Conservation (phyloP, 2,113 vertebrate genomes). For the Bubo scandiacus region DNA sequence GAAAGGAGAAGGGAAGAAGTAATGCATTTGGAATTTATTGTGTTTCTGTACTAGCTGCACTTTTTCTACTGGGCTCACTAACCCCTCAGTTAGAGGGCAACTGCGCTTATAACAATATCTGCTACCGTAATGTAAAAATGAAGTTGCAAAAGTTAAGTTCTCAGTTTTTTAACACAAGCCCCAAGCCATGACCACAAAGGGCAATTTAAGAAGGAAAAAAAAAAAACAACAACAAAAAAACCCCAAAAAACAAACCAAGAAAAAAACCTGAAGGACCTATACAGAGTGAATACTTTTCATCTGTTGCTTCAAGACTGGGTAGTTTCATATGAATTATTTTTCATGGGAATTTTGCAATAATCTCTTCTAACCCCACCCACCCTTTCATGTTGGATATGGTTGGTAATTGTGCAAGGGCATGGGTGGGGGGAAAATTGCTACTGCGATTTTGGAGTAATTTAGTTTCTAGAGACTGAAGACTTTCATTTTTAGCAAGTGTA, state of each 20-base stretch:
- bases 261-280: background rate
- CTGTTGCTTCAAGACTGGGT: background rate
- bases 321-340: constrained; percentile 30
- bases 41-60: background rate
- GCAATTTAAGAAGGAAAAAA: background rate
- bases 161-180: background rate
- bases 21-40: constrained; percentile 38
- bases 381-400: constrained; percentile 30
- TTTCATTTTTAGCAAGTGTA: background rate
- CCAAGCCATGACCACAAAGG: background rate
- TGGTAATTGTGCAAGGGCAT: constrained; percentile 35
- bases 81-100: background rate
- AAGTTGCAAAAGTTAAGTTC: background rate
- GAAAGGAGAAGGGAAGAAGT: constrained; percentile 36
- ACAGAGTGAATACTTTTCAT: background rate
- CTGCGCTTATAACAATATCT: background rate
- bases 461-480: background rate
- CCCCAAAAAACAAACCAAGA: background rate
- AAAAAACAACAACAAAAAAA: background rate
- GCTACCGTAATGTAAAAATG: background rate
- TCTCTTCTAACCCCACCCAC: constrained; percentile 42
- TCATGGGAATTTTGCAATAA: constrained; percentile 53
- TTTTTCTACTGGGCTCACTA: background rate
- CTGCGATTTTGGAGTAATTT: constrained; percentile 31
- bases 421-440: constrained; percentile 35